Evolutionary conservation across 2,888 invertebrate genomes (phyloP), one percentile per base, ranked within the genome.

Genomic region (Lysandra coridon): DNA sequence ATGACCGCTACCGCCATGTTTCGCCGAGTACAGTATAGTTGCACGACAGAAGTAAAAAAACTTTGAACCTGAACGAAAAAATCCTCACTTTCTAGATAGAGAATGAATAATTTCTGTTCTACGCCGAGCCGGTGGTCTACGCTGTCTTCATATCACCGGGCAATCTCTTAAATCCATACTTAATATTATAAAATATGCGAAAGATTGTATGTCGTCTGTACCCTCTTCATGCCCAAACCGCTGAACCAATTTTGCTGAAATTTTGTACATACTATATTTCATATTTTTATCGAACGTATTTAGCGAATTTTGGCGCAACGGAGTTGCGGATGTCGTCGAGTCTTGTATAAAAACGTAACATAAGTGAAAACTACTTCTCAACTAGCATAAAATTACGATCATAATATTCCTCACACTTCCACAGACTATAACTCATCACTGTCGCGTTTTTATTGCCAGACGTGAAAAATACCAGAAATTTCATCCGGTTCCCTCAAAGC

Each of bases 401-500:
- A 69, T 76, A 76, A 92, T 93, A 92, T 93, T 93, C 92, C 88
- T 89, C 87, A 89, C 91, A 89, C 89, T 89, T 90, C 89, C 89
- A 90, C 88, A 84, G 87, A 83, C 91, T 91, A 93, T 94, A 91
- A 93, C 92, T 94, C 93, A 93, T 93, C 90, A 89, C 89, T 87
- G 88, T 88, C 86, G 90, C 89, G 88, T 92, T 94, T 94, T 94
- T 94, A 94, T 92, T 92, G 89, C 92, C 90, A 88, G 92, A 93
- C 91, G 93, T 94, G 94, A 93, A 94, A 94, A 94, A 93, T 94
- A 92, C 92, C 93, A 93, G 92, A 94, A 94, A 93, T 93, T 93
- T 93, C 92, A 92, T 90, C 91, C 92, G 89, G 90, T 90, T 89
- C 90, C 89, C 86, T 91, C 91, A 91, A 92, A 92, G 92, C 92